phyloP scores from a whole-genome alignment of 2,113 vertebrate genomes.

The Elanus axillaris region DNA sequence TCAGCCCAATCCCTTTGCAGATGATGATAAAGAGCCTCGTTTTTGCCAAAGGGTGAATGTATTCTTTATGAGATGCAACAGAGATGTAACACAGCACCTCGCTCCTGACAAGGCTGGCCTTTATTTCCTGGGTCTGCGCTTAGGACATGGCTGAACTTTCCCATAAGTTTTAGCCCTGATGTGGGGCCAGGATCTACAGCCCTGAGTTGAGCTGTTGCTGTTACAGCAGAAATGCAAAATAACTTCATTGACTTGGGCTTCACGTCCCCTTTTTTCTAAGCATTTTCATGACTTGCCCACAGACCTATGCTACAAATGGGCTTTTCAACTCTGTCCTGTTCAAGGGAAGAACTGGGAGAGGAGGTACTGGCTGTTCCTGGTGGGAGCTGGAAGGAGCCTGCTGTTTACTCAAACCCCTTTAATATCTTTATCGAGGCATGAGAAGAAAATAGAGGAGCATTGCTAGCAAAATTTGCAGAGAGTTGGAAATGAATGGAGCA shows the following conservation, averaged over 20 bases:
- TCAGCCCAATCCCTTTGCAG: not conserved
- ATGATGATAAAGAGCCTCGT: constrained; percentile 22
- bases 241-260: constrained; percentile 8
- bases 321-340: constrained; percentile 5
- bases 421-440: not conserved
- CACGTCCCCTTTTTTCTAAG: not conserved
- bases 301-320: not conserved
- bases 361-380: not conserved
- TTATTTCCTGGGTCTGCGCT: constrained; percentile 42
- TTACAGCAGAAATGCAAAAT: not conserved
- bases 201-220: not conserved
- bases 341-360: not conserved
- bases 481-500: not conserved
- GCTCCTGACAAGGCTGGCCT: constrained; percentile 28
- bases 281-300: not conserved
- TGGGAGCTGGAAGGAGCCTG: not conserved
- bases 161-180: constrained; percentile 13
- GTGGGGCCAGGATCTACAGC: constrained; percentile 13
- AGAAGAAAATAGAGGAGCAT: not conserved
- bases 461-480: not conserved
- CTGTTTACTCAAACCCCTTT: not conserved
- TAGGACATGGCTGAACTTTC: not conserved
- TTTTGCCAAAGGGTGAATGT: constrained; percentile 49
- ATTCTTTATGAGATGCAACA: constrained; percentile 29
- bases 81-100: constrained; percentile 49